Percentiles rank a stretch among this genome's conserved stretches.
These are phyloP conservation scores for Parambassis ranga DNA, from an alignment of 2,797 vertebrate species.

Conservation along the genomic window DNA sequence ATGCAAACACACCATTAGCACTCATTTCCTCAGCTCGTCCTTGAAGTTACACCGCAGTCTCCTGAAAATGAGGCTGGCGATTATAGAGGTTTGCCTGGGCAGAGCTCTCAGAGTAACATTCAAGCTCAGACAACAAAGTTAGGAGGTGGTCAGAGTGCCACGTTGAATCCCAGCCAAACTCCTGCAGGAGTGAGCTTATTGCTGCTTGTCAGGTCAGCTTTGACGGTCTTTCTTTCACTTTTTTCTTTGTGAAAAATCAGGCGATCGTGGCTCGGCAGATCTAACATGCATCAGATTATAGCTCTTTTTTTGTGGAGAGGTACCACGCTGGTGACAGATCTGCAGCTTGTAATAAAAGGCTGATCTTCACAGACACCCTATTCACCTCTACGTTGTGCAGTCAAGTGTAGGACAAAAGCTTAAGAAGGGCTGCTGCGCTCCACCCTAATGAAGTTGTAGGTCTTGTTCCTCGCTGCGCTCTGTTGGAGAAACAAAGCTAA, in stretches of 20 bases:
- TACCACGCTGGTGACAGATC: not conserved
- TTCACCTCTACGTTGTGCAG: constrained; percentile 46
- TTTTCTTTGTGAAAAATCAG: constrained; percentile 29
- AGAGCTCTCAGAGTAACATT: constrained; percentile 21
- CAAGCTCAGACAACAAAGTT: constrained; percentile 34
- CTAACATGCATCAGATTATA: constrained; percentile 38
- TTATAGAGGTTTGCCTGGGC: constrained; percentile 24
- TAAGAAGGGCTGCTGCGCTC: constrained; percentile 40
- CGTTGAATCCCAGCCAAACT: constrained; percentile 45
- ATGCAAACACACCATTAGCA: constrained; percentile 63
- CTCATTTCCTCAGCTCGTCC: constrained; percentile 59
- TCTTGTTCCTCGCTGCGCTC: constrained; percentile 71
- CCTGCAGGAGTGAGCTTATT: constrained; percentile 38
- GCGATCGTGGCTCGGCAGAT: not conserved
- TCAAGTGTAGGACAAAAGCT: constrained; percentile 64
- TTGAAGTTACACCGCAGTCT: constrained; percentile 44
- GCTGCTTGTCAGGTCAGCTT: constrained; percentile 47
- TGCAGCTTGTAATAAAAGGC: constrained; percentile 8
- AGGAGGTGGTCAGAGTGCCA: not conserved
- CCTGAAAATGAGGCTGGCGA: constrained; percentile 32
- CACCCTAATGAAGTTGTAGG: constrained; percentile 76
- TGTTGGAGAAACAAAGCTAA: constrained; percentile 78
- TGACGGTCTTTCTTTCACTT: constrained; percentile 5
- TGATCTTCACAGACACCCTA: constrained; percentile 6
- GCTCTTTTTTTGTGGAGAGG: constrained; percentile 13